Conservation (phyloP, 2,797 vertebrate species). For the Catamblyrhynchus diadema region DNA sequence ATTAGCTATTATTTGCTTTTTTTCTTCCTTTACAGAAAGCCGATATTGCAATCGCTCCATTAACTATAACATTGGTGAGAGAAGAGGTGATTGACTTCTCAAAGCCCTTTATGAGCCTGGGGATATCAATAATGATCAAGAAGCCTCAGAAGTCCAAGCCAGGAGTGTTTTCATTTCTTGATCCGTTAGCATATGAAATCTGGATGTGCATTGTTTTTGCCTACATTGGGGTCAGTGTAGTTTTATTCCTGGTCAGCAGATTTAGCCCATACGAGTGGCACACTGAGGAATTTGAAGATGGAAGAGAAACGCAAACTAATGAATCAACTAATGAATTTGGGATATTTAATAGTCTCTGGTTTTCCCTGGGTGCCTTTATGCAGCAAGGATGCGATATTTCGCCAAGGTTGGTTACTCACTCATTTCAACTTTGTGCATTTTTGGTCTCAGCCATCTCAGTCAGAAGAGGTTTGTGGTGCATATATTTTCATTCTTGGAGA, state of each 20-base stretch:
- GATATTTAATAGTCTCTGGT: slow-evolving; percentile 99
- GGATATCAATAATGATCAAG: slow-evolving; percentile 99
- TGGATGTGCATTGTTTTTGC: slow-evolving; percentile 99
- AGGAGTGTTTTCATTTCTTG: slow-evolving; percentile 98
- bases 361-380: slow-evolving; percentile 99
- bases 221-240: slow-evolving; percentile 99
- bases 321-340: slow-evolving; percentile 99
- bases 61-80: slow-evolving; percentile 97
- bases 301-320: slow-evolving; percentile 96
- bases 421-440: slow-evolving; percentile 83
- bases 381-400: slow-evolving; percentile 99
- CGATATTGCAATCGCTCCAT: slow-evolving; percentile 95
- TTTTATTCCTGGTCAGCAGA: slow-evolving; percentile 99
- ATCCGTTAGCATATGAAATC: slow-evolving; percentile 98
- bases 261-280: slow-evolving; percentile 99
- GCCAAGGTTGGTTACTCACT: slow-evolving; percentile 90
- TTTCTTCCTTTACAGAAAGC: slow-evolving; percentile 88
- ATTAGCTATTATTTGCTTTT: slow-evolving; percentile 28
- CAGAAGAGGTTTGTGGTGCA: slow-evolving; percentile 74
- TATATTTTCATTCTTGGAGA: slow-evolving; percentile 74
- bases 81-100: slow-evolving; percentile 99
- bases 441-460: slow-evolving; percentile 76
- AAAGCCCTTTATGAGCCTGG: slow-evolving; percentile 99
- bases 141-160: slow-evolving; percentile 99
- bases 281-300: slow-evolving; percentile 98